A percentile compares a stretch with the other conserved stretches of the same genome.
These are phyloP conservation scores for Oopsacas minuta DNA, from an alignment of 37 sponge, comb jelly and placozoan genomes.

Conservation along the genomic window DNA sequence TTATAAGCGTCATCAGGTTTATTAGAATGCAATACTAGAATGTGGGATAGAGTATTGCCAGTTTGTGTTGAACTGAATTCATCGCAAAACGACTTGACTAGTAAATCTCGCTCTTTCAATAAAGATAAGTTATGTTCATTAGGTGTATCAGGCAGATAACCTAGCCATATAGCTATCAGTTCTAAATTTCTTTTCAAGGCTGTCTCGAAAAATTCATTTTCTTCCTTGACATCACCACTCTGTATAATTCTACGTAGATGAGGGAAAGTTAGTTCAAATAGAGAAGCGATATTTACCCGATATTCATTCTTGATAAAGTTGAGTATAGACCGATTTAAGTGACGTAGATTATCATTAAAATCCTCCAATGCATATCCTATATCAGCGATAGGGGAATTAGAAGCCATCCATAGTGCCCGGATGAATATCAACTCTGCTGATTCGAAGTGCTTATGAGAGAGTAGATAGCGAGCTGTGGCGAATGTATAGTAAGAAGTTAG, in stretches of 20 bases:
- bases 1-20: not conserved
- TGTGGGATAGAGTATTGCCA: not conserved
- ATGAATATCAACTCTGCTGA: not conserved
- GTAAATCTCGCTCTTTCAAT: not conserved
- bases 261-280: not conserved
- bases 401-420: not conserved
- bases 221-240: not conserved
- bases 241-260: not conserved
- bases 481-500: slow-evolving; percentile 14
- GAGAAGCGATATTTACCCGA: not conserved
- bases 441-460: not conserved
- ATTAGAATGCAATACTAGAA: not conserved
- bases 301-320: not conserved
- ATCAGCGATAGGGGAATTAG: not conserved
- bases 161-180: not conserved
- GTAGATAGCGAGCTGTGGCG: not conserved
- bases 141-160: not conserved
- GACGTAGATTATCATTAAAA: not conserved
- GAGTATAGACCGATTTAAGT: not conserved
- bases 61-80: not conserved
- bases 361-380: not conserved
- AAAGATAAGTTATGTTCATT: not conserved
- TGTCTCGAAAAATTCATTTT: not conserved
- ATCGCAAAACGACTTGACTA: not conserved
- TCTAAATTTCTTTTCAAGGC: not conserved